phyloP scores from a whole-genome alignment of 2,888 invertebrate genomes.

The Rotaria macrura region DNA sequence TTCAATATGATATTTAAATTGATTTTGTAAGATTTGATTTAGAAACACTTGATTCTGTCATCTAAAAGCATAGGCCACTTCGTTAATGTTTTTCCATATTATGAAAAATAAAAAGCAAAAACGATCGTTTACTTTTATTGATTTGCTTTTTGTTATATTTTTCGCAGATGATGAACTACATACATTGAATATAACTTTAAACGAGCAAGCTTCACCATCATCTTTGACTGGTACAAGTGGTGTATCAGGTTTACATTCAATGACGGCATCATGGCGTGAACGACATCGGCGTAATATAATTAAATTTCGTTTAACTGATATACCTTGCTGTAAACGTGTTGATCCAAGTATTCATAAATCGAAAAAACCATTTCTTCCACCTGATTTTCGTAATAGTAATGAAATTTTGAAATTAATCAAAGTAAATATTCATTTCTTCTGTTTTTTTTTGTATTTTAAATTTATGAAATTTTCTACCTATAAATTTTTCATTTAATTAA shows the following conservation, averaged over 20 bases:
- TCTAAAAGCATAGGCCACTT: too few species aligned
- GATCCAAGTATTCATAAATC: slow-evolving; percentile 39
- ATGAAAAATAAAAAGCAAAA: too few species aligned
- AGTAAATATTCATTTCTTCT: slow-evolving; percentile 49
- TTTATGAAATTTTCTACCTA: slow-evolving; percentile 20
- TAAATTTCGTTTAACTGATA: slow-evolving; percentile 18
- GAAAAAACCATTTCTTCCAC: slow-evolving; percentile 52
- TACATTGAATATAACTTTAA: neutral
- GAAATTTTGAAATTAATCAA: slow-evolving; percentile 57
- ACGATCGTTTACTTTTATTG: too few species aligned
- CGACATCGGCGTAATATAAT: neutral
- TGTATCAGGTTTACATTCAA: neutral
- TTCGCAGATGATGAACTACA: neutral
- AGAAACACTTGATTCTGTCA: too few species aligned
- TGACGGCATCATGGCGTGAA: neutral
- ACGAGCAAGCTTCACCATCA: neutral
- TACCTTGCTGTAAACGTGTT: slow-evolving; percentile 29
- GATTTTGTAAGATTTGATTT: too few species aligned
- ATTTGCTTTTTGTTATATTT: too few species aligned
- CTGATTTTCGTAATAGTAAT: slow-evolving; percentile 55
- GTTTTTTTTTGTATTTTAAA: too few species aligned
- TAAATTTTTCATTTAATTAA: neutral
- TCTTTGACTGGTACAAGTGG: neutral
- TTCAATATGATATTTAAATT: too few species aligned
- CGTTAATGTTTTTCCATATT: too few species aligned